These are phyloP conservation scores for Galleria mellonella DNA, from an alignment of 1,140 invertebrate genomes.

Conservation along the genomic window DNA sequence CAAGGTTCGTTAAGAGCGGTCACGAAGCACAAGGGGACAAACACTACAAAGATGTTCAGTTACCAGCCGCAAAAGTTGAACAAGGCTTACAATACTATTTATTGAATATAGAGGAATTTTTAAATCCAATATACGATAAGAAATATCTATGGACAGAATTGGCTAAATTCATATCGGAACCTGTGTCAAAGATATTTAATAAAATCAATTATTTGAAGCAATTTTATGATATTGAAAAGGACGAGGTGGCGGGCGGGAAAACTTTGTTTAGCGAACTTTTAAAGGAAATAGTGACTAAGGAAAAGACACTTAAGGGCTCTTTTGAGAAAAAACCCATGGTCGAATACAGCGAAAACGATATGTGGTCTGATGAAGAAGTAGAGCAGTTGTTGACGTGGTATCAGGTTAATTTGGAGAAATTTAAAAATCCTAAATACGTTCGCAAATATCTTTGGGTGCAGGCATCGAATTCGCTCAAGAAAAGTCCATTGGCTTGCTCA, in stretches of 20 bases:
- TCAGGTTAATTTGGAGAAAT: constrained; percentile 59
- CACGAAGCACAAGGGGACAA: constrained; percentile 27
- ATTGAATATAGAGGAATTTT: constrained; percentile 50
- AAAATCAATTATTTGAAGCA: constrained; percentile 60
- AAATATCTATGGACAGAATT: constrained; percentile 55
- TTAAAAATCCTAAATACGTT: constrained; percentile 58
- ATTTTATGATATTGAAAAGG: constrained; percentile 24
- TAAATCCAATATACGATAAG: constrained; percentile 50
- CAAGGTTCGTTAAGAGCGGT: constrained; percentile 29
- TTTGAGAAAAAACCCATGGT: constrained; percentile 18
- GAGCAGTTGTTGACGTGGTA: constrained; percentile 54
- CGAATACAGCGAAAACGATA: constrained; percentile 24
- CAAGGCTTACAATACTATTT: constrained; percentile 50
- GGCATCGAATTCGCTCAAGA: constrained; percentile 42
- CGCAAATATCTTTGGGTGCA: constrained; percentile 57
- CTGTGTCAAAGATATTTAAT: constrained; percentile 39
- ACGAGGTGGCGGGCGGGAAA: constrained; percentile 17
- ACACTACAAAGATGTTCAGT: constrained; percentile 34
- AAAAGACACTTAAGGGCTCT: constrained; percentile 29
- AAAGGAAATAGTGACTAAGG: constrained; percentile 45
- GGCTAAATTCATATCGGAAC: constrained; percentile 35
- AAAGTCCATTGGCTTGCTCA: constrained; percentile 50
- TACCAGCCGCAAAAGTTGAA: constrained; percentile 37
- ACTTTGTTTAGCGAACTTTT: constrained; percentile 33
- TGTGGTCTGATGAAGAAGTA: constrained; percentile 49